Base-by-base conservation (phyloP, 2,797 vertebrate species). In the Echiichthys vipera region DNA sequence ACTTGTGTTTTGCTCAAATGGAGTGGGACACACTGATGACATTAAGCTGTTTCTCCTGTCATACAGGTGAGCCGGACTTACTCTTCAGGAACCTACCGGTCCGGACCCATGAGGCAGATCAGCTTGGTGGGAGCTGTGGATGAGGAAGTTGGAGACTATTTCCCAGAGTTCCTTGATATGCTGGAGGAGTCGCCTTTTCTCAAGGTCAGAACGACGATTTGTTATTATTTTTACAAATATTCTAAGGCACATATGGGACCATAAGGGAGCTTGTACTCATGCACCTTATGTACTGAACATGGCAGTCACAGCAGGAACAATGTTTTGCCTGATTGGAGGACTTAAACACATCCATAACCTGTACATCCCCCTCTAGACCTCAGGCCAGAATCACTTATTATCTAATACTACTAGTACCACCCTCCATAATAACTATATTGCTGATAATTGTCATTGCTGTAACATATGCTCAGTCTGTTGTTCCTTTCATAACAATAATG, bases 121-220 rank as follows among this genome's bases (percentile, higher is more conserved):
- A 99, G 98, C 90, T 93, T 99, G 83, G 98, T 99, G 62, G 98
- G 98, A 91, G 98, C 98, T 0, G 97, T 99, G 84, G 98, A 99
- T 25, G 98, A 99, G 94, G 98, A 99, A 89, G 98, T 99, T 64
- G 98, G 98, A 76, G 96, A 99, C 84, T 99, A 95, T 88, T 99
- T 99, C 83, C 98, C 98, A 29, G 98, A 99, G 82, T 99, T 99
- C 86, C 94, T 99, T 56, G 97, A 99, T 90, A 98, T 99, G 98
- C 91, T 99, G 89, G 98, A 99, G 90, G 97, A 99, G 89, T 99
- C 97, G 1, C 98, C 98, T 2, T 99, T 99, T 94, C 94, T 99
- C 57, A 99, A 97, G 95, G 98, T 98, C 78, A 89, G 84, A 17
- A 36, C 13, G 25, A 47, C 40, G 13, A 64, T 47, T 9, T 39